Conservation (phyloP, 2,113 vertebrate species). For the Gopherus flavomarginatus region DNA sequence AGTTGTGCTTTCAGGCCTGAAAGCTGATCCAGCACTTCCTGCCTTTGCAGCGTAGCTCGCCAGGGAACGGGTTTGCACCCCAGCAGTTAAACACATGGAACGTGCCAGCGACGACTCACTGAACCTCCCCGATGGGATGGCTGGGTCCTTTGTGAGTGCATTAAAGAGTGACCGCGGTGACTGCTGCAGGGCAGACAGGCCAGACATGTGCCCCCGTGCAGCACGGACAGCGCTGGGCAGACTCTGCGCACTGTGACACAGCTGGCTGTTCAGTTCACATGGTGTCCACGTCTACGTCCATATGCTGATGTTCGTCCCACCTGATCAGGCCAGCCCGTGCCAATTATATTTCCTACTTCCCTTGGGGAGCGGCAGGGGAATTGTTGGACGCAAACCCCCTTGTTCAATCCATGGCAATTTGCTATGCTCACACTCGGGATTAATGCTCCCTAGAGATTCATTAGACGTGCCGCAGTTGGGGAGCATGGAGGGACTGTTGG, state of each 20-base stretch:
- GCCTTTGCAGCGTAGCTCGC: neutral
- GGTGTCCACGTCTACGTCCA: no score
- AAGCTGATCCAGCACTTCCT: neutral
- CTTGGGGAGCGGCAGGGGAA: neutral
- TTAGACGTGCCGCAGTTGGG: fast-evolving
- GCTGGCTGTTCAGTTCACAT: no score
- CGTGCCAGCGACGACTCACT: fast-evolving
- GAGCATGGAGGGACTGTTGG: fast-evolving
- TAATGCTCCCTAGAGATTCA: neutral
- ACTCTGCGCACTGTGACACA: no score
- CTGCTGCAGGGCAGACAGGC: neutral
- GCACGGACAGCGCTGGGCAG: no score
- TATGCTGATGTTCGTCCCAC: neutral
- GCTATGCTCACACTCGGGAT: slow-evolving; percentile 4
- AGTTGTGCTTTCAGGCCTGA: fast-evolving
- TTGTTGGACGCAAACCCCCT: slow-evolving; percentile 47
- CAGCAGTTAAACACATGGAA: fast-evolving
- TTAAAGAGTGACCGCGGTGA: fast-evolving
- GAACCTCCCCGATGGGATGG: neutral
- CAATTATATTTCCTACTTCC: slow-evolving; percentile 42
- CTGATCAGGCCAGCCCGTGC: neutral
- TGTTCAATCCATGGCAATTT: slow-evolving; percentile 48
- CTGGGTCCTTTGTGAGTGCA: fast-evolving
- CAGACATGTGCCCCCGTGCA: no score
- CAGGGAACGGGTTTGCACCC: fast-evolving